phyloP scores from a whole-genome alignment of 1,140 invertebrate genomes.

The Philaenus spumarius region DNA sequence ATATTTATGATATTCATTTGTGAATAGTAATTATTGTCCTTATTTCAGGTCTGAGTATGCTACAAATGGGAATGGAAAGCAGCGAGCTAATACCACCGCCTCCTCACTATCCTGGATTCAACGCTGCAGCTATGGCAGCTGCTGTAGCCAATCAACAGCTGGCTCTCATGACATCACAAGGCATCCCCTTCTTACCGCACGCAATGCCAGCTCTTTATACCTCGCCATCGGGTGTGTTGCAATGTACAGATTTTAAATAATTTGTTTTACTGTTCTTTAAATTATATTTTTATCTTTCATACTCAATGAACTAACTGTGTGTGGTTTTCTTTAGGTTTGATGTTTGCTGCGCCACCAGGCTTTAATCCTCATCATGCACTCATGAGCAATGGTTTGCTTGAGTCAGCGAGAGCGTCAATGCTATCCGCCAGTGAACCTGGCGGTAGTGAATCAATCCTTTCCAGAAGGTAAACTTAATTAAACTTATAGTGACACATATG shows the following conservation, averaged over 20 bases:
- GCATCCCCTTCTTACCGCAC: constrained; percentile 37
- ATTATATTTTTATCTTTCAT: no score
- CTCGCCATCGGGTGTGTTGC: constrained; percentile 34
- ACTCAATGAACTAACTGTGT: no score
- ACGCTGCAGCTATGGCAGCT: constrained; percentile 31
- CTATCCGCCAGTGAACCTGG: constrained; percentile 39
- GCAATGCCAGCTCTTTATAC: constrained; percentile 37
- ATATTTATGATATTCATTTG: no score
- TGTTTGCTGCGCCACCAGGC: constrained; percentile 34
- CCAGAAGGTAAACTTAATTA: constrained; percentile 40
- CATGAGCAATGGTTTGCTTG: constrained; percentile 45
- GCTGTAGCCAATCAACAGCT: constrained; percentile 35
- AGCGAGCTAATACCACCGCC: constrained; percentile 23
- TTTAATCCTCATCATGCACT: constrained; percentile 39
- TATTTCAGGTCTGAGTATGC: constrained; percentile 24
- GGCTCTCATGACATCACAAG: constrained; percentile 38
- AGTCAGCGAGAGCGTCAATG: constrained; percentile 38
- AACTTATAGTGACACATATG: no score
- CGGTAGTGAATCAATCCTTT: constrained; percentile 43
- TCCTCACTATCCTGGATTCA: constrained; percentile 26
- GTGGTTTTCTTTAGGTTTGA: constrained; percentile 32
- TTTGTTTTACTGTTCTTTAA: no score
- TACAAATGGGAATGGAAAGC: constrained; percentile 23
- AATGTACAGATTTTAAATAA: no score
- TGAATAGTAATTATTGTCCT: no score